A percentile compares a stretch with the other conserved stretches of the same genome.
Evolutionary conservation across 2,888 invertebrate genomes (phyloP).

Genomic region (Phyllotreta striolata): DNA sequence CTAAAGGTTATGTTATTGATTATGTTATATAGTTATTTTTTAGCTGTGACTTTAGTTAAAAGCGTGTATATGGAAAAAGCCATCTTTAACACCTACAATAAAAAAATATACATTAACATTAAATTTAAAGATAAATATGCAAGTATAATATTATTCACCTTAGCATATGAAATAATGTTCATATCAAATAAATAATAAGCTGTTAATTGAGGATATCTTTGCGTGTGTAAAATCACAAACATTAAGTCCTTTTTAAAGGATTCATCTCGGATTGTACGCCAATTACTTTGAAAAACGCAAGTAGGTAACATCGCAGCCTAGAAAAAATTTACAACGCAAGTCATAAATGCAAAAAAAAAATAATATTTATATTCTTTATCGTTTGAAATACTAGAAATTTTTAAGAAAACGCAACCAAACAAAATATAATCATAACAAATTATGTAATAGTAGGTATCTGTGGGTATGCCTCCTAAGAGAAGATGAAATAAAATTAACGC

Average conservation of each 20-base stretch:
- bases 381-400: no score
- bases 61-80: slow-evolving; percentile 12
- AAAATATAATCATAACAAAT: no score
- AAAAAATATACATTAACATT: background rate
- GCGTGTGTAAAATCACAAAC: slow-evolving; percentile 11
- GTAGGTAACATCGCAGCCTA: slow-evolving; percentile 5
- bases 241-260: slow-evolving; percentile 14
- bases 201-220: slow-evolving; percentile 3
- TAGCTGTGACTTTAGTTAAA: background rate
- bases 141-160: slow-evolving; percentile 3
- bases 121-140: background rate
- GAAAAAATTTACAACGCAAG: no score
- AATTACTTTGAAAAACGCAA: slow-evolving; percentile 16
- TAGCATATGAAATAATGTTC: slow-evolving; percentile 10
- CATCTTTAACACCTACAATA: slow-evolving; percentile 8
- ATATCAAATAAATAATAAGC: slow-evolving; percentile 12
- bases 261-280: background rate
- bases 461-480: no score
- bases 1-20: no score
- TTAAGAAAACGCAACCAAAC: no score
- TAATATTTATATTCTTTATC: no score
- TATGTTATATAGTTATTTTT: no score
- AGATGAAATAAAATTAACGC: no score
- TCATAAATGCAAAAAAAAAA: no score
- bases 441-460: no score